A percentile compares a stretch with the other conserved stretches of the same genome.
Conservation (phyloP, 35 echinoderm and acorn worm genomes). For the Nesometra sesokonis region DNA sequence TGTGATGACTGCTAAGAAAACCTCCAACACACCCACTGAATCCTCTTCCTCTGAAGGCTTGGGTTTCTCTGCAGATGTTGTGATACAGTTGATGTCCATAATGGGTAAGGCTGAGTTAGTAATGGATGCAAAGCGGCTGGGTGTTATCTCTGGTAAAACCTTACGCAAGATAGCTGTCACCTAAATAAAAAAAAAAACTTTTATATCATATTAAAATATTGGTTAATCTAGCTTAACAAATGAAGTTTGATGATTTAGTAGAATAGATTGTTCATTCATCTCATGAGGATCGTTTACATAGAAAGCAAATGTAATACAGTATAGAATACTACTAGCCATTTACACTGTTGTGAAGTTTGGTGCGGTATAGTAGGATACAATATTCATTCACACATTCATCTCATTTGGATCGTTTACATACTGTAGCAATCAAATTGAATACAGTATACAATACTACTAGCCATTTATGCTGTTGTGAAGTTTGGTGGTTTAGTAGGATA, state of each 20-base stretch:
- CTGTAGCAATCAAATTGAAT: too few species aligned
- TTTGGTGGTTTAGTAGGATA: too few species aligned
- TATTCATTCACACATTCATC: too few species aligned
- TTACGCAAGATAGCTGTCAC: constrained; percentile 75
- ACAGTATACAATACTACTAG: too few species aligned
- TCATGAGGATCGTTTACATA: not conserved
- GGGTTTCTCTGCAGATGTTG: constrained; percentile 26
- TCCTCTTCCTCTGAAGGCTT: constrained; percentile 16
- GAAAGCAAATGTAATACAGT: not conserved
- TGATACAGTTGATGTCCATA: constrained; percentile 47
- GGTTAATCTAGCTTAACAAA: not conserved
- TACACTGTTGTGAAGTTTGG: too few species aligned
- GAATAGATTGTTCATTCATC: not conserved
- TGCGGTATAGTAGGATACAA: too few species aligned
- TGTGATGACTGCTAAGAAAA: constrained; percentile 79
- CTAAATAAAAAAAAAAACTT: constrained; percentile 9
- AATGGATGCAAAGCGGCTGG: constrained; percentile 60
- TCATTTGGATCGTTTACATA: too few species aligned
- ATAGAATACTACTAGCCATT: too few species aligned
- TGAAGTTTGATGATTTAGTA: not conserved
- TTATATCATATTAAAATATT: not conserved
- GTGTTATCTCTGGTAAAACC: constrained; percentile 76
- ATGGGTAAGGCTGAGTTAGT: constrained; percentile 55
- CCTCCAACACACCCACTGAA: constrained; percentile 66
- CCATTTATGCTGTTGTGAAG: too few species aligned